Evolutionary conservation across 2,797 vertebrate species (phyloP).

Genomic region (Crenuchus spilurus): DNA sequence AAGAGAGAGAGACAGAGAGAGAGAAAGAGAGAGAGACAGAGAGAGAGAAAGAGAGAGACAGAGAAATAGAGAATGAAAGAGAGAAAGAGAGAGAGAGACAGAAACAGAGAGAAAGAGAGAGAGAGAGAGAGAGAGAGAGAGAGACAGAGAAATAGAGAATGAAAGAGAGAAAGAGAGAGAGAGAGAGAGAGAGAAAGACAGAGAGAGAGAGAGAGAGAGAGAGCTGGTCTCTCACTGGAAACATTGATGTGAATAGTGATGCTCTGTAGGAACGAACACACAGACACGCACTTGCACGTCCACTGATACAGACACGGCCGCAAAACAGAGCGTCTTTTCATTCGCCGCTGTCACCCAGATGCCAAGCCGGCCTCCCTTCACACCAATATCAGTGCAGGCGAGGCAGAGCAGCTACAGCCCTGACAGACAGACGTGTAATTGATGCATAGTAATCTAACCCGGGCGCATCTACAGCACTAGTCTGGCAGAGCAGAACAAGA

Average conservation of each 20-base stretch:
- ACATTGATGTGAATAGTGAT: conserved; percentile 1
- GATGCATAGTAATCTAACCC: conserved; percentile 37
- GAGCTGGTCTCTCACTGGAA: background rate
- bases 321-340: conserved; percentile 1
- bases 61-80: no score
- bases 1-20: background rate
- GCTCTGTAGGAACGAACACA: background rate
- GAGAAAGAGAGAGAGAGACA: background rate
- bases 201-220: background rate
- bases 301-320: background rate
- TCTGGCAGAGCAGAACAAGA: conserved; percentile 5
- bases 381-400: background rate
- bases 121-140: background rate
- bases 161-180: background rate
- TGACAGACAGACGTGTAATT: conserved; percentile 28
- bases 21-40: background rate
- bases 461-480: conserved; percentile 26
- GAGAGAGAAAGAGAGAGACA: background rate
- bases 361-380: background rate
- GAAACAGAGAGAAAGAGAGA: no score
- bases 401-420: background rate
- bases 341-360: background rate
- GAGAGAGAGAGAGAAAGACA: background rate
- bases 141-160: no score
- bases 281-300: background rate